These are phyloP conservation scores for Percopsis omiscomaycus DNA, from an alignment of 2,797 vertebrate genomes.

Conservation along the genomic window DNA sequence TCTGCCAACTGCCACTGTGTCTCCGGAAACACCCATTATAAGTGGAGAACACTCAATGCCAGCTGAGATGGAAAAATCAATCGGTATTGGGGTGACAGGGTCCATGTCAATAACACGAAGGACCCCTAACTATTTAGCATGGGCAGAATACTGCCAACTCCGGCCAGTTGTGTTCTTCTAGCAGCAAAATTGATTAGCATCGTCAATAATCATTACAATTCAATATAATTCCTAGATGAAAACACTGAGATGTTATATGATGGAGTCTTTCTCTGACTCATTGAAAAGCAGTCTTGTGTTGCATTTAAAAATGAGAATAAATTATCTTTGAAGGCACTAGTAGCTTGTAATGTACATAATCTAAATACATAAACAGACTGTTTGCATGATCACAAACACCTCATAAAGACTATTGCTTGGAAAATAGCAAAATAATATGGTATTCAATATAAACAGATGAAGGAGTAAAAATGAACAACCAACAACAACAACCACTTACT, in stretches of 20 bases:
- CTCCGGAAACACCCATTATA: conserved; percentile 46
- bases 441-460: no score
- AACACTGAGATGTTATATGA: conserved; percentile 34
- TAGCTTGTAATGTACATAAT: no score
- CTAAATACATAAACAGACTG: no score
- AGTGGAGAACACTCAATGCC: conserved; percentile 65
- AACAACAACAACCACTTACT: no score
- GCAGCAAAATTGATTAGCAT: conserved; percentile 7
- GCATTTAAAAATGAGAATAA: conserved; percentile 39
- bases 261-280: conserved; percentile 36
- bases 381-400: no score
- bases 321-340: conserved; percentile 2
- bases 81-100: conserved; percentile 47
- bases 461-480: no score
- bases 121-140: conserved; percentile 27
- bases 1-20: conserved; percentile 21
- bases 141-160: conserved; percentile 8
- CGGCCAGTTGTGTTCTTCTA: conserved; percentile 15
- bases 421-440: no score
- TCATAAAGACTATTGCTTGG: no score
- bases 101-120: conserved; percentile 54
- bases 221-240: conserved; percentile 27
- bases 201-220: conserved; percentile 24
- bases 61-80: conserved; percentile 71
- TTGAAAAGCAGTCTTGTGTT: conserved; percentile 48